Evolutionary conservation across 2,113 vertebrate species (phyloP).

Genomic region (Pipra filicauda): DNA sequence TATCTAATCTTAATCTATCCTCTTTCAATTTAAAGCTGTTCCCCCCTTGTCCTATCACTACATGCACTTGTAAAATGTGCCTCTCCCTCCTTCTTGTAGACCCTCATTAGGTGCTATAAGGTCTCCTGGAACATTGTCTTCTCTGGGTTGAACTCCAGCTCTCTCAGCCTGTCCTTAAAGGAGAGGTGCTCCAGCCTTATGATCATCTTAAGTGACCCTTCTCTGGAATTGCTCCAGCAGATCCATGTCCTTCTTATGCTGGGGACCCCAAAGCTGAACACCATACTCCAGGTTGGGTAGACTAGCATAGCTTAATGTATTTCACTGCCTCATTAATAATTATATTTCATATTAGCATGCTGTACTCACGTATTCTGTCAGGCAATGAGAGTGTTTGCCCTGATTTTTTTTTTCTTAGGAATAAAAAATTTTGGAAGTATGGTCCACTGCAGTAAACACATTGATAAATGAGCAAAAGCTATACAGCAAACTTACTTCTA

Average conservation of each 20-base stretch:
- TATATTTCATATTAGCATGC: neutral
- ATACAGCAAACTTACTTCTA: neutral
- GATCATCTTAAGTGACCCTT: too few species aligned
- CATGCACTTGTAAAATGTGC: neutral
- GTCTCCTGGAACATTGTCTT: neutral
- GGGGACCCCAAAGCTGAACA: neutral
- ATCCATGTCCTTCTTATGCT: neutral
- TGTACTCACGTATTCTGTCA: neutral
- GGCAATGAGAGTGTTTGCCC: neutral
- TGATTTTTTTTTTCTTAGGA: neutral
- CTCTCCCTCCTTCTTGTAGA: neutral
- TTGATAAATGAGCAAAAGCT: neutral
- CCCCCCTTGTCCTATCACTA: neutral
- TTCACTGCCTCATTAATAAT: neutral
- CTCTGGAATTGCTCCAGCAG: neutral
- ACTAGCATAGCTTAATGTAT: neutral
- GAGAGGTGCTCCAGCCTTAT: neutral
- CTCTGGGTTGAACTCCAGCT: neutral
- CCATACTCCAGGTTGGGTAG: neutral
- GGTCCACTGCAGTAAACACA: neutral
- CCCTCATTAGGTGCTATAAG: neutral
- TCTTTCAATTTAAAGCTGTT: neutral
- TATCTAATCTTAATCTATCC: neutral
- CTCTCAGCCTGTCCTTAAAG: neutral
- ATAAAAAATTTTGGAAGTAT: neutral